Percentiles rank a stretch among this genome's conserved stretches.
phyloP scores from a whole-genome alignment of 2,797 vertebrate species.

The Hemitrygon akajei region DNA sequence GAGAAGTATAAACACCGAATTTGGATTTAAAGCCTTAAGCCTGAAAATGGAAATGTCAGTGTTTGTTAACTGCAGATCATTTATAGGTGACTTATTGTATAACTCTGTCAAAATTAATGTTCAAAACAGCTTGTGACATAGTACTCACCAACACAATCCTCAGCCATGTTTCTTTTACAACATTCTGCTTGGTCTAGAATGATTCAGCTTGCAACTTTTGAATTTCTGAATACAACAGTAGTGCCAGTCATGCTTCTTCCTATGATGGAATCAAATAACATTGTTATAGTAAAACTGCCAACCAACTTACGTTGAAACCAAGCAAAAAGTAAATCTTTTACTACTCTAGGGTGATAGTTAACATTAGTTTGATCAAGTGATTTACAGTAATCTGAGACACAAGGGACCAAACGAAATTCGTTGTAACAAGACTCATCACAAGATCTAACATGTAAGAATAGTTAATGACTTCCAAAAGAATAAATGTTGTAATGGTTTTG shows the following conservation, averaged over 20 bases:
- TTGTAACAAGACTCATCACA: neutral
- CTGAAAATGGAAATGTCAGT: neutral
- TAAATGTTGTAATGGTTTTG: neutral
- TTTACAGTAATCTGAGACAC: neutral
- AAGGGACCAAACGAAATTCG: neutral
- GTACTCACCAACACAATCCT: slow-evolving; percentile 32
- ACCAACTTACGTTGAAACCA: neutral
- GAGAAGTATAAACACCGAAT: neutral
- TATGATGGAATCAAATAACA: slow-evolving; percentile 1
- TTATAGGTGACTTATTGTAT: neutral
- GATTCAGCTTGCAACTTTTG: slow-evolving; percentile 29
- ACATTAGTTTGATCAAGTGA: neutral
- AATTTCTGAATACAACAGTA: slow-evolving; percentile 9
- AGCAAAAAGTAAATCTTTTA: neutral
- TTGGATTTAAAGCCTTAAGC: neutral
- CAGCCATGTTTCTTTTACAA: slow-evolving; percentile 35
- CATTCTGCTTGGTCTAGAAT: slow-evolving; percentile 30
- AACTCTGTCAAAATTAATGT: neutral
- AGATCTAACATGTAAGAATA: neutral
- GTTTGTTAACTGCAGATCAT: neutral
- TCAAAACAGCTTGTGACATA: neutral
- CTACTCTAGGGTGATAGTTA: neutral
- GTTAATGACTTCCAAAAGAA: neutral
- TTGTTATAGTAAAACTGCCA: neutral
- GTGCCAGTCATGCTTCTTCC: slow-evolving; percentile 29